Evolutionary conservation across 2,797 vertebrate genomes (phyloP), one percentile per base, ranked within the genome.

Genomic region (Ispidina picta): DNA sequence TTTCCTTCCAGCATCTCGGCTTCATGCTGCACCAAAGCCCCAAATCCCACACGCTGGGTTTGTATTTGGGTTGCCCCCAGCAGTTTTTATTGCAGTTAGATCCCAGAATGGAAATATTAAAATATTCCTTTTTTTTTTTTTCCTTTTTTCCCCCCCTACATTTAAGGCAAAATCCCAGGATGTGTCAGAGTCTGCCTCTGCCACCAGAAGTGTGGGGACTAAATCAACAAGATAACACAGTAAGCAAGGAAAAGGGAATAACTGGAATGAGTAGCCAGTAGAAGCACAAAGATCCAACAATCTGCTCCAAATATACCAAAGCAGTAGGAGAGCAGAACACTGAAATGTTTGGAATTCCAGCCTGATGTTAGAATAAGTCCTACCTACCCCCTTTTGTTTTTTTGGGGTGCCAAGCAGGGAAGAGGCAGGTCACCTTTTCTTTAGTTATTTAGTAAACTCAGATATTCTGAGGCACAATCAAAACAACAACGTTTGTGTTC

Each of bases 81-180:
- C 74, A 68, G n/a, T 7, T 74, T 44, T 63, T 21, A 44, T 6
- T 20, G 51, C 69, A 63, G 28, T 22, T 29, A 15, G 20, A 52
- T 18, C 58, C 37, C 41, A 41, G 20, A 78, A 68, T 5, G 8
- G 62, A 81, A 64, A 26, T 23, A 31, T 5, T 7, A 65, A 81
- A 64, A 26, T 23, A 31, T 70, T 25, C 17, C 16, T 21, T 5
- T 8, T 65, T 55, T 25, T 25, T 51, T 44, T 65, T 26, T 3
- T 2, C 4, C 15, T 20, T 44, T 65, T 26, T 3, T 3, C 3
- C 26, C 49, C 28, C 16, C 10, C 19, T 25, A 22, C 9, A 0
- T 48, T 25, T 25, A 26, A 78, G 33, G 43, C 46, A 43, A 35
- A 88, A 68, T 49, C 74, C 69, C 59, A 60, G 55, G n/a, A 70